A percentile compares a stretch with the other conserved stretches of the same genome.
Conservation (phyloP, 2,797 vertebrate species). For the Acanthornis magna region DNA sequence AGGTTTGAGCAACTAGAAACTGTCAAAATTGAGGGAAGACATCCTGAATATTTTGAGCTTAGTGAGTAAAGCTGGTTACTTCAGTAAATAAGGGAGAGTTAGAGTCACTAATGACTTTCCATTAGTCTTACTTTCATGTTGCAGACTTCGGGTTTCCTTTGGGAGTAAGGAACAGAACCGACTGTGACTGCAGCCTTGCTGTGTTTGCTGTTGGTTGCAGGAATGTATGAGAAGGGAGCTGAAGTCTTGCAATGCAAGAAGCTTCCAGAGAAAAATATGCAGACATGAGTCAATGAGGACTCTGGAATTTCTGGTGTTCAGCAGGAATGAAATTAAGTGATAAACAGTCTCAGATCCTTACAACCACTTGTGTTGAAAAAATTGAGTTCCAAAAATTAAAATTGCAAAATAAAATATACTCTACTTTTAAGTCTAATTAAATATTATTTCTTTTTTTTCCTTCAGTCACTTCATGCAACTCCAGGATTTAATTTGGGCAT, state of each 20-base stretch:
- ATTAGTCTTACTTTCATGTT: neutral
- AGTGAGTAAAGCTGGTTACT: neutral
- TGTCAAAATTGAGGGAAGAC: neutral
- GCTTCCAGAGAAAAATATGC: neutral
- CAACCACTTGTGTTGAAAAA: neutral
- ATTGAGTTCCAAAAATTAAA: neutral
- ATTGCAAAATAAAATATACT: neutral
- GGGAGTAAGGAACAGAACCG: neutral
- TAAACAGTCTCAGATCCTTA: neutral
- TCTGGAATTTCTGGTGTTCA: neutral
- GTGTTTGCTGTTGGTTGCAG: neutral
- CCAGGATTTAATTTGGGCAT: neutral
- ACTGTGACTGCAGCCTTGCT: neutral
- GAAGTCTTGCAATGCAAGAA: neutral
- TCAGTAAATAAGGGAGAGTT: neutral
- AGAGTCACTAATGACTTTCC: neutral
- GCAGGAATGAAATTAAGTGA: neutral
- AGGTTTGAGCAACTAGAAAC: neutral
- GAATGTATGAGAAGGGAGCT: neutral
- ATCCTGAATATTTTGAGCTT: neutral
- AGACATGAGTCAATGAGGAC: neutral
- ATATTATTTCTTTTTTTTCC: neutral
- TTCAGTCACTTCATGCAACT: neutral
- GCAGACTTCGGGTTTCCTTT: neutral
- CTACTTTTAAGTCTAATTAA: neutral